Percentiles rank a stretch among this genome's conserved stretches.
Conservation (phyloP, 1,140 invertebrate species). For the Drosophila leontia region DNA sequence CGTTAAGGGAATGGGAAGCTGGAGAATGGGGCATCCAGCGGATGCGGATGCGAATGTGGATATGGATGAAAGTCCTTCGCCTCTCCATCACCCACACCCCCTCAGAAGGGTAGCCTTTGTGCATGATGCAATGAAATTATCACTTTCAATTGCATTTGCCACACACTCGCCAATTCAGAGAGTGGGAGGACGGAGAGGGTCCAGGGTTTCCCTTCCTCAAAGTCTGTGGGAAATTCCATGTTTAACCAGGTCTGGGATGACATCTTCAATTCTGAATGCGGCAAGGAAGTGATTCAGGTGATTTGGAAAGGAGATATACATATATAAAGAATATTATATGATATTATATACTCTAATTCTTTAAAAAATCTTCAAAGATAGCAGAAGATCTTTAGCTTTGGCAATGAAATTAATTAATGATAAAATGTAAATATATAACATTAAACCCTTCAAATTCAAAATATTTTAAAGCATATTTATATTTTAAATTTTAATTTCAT, state of each 20-base stretch:
- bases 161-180: slow-evolving; percentile 37
- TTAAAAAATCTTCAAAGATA: neutral
- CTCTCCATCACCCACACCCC: neutral
- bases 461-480: neutral
- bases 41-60: slow-evolving; percentile 25
- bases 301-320: neutral
- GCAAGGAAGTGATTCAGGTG: slow-evolving; percentile 3
- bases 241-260: slow-evolving; percentile 2
- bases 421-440: no score
- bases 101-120: slow-evolving; percentile 20
- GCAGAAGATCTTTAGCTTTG: neutral
- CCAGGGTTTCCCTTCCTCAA: neutral
- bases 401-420: neutral
- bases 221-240: slow-evolving; percentile 10
- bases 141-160: slow-evolving; percentile 78
- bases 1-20: neutral
- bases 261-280: slow-evolving; percentile 2
- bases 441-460: neutral
- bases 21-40: neutral
- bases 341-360: neutral
- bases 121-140: slow-evolving; percentile 74
- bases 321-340: neutral
- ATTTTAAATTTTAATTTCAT: neutral
- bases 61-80: slow-evolving; percentile 17
- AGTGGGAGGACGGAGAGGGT: neutral